Evolutionary conservation across 2,113 vertebrate species (phyloP).

Genomic region (Panthera uncia): DNA sequence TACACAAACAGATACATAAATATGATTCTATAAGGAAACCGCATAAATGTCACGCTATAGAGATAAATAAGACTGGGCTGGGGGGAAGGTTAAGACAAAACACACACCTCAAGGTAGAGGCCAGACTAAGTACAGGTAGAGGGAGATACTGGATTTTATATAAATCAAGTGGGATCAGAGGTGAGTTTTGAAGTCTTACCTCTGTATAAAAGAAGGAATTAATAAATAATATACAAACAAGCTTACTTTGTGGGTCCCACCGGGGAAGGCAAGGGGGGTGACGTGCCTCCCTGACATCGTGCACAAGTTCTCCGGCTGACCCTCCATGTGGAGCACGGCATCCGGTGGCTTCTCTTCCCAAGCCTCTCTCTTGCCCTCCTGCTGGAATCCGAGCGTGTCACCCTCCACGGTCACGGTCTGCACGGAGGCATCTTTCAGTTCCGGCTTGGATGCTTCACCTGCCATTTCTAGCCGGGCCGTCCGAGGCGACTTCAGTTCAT

Average conservation of each 20-base stretch:
- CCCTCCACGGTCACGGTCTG: slow-evolving; percentile 77
- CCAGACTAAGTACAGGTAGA: neutral
- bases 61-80: neutral
- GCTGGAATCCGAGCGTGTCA: slow-evolving; percentile 32
- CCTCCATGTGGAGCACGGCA: slow-evolving; percentile 54
- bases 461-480: slow-evolving; percentile 68
- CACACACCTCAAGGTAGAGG: neutral
- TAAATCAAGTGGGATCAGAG: neutral
- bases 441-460: slow-evolving; percentile 70
- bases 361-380: slow-evolving; percentile 53
- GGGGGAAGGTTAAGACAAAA: neutral
- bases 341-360: slow-evolving; percentile 68
- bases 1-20: neutral
- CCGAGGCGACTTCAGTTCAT: slow-evolving; percentile 74
- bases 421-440: slow-evolving; percentile 81
- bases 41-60: neutral
- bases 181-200: neutral
- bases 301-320: slow-evolving; percentile 31
- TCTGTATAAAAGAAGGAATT: neutral
- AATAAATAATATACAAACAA: neutral
- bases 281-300: slow-evolving; percentile 45
- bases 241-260: slow-evolving; percentile 80
- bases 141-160: neutral
- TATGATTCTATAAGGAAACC: neutral
- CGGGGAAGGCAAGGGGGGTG: neutral